A percentile compares a stretch with the other conserved stretches of the same genome.
Evolutionary conservation across 2,113 vertebrate genomes (phyloP).

Genomic region (Manacus vitellinus): DNA sequence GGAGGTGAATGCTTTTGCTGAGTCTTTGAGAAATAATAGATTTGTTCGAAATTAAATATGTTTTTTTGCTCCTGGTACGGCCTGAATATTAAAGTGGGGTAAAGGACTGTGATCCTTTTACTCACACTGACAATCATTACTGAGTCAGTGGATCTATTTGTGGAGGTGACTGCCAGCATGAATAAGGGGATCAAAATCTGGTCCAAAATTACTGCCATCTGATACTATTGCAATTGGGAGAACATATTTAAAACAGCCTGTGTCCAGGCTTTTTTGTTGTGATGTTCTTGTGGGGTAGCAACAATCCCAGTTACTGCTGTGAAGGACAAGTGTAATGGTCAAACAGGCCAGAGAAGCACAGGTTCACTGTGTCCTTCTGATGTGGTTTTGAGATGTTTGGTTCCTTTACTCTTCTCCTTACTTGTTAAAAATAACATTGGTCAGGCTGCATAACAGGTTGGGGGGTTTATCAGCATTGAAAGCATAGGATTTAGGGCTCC

Average conservation of each 20-base stretch:
- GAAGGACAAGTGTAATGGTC: neutral
- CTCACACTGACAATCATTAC: slow-evolving; percentile 29
- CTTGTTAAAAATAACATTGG: neutral
- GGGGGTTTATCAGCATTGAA: neutral
- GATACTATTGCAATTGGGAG: slow-evolving; percentile 50
- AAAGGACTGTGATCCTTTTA: slow-evolving; percentile 26
- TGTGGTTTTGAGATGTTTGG: neutral
- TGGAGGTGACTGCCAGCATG: slow-evolving; percentile 22
- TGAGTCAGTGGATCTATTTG: slow-evolving; percentile 48
- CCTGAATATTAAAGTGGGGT: neutral
- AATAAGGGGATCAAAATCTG: slow-evolving; percentile 59
- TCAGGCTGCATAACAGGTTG: neutral
- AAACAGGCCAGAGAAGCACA: neutral
- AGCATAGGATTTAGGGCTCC: neutral
- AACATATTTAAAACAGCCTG: slow-evolving; percentile 30
- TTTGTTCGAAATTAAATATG: neutral
- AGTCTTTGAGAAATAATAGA: neutral
- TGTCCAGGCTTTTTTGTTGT: slow-evolving; percentile 27
- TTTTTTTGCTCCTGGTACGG: neutral
- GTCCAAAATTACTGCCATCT: slow-evolving; percentile 51
- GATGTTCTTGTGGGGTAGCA: neutral
- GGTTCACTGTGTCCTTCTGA: neutral
- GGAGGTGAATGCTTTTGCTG: neutral
- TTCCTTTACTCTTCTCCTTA: neutral
- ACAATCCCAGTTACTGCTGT: neutral